These are phyloP conservation scores for Pheosia tremula DNA, from an alignment of 2,888 invertebrate species.

Conservation along the genomic window DNA sequence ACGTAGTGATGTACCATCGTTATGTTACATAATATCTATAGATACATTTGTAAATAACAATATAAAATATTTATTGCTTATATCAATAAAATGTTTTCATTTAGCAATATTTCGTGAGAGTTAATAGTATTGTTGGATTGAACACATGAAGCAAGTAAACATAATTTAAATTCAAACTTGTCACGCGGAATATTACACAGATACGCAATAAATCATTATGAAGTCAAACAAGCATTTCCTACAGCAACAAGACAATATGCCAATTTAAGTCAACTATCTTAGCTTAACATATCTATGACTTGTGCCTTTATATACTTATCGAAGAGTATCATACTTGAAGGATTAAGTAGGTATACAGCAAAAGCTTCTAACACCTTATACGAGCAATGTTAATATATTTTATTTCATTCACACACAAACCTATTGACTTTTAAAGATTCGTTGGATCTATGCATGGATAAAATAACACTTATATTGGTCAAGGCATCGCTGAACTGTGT, in stretches of 20 bases:
- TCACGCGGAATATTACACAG: constrained; percentile 6
- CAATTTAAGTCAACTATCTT: not conserved
- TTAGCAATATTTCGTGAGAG: not conserved
- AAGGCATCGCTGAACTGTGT: too few species aligned
- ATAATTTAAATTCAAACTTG: constrained; percentile 6
- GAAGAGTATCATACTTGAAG: too few species aligned
- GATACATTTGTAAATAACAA: not conserved
- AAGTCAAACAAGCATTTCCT: not conserved
- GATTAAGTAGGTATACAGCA: too few species aligned
- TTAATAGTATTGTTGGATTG: not conserved
- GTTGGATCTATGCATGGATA: too few species aligned
- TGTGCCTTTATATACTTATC: not conserved
- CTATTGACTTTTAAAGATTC: too few species aligned
- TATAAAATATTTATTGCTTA: not conserved
- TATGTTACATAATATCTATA: constrained; percentile 20
- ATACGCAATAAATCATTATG: constrained; percentile 4
- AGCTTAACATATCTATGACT: not conserved
- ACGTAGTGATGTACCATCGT: constrained; percentile 50
- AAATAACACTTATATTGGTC: too few species aligned
- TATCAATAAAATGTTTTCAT: not conserved
- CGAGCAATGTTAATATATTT: too few species aligned
- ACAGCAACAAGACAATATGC: not conserved
- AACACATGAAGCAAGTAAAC: not conserved
- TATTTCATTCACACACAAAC: too few species aligned
- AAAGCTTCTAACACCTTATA: too few species aligned